Evolutionary conservation across 2,888 invertebrate species (phyloP).

Genomic region (Drosophila lutescens): DNA sequence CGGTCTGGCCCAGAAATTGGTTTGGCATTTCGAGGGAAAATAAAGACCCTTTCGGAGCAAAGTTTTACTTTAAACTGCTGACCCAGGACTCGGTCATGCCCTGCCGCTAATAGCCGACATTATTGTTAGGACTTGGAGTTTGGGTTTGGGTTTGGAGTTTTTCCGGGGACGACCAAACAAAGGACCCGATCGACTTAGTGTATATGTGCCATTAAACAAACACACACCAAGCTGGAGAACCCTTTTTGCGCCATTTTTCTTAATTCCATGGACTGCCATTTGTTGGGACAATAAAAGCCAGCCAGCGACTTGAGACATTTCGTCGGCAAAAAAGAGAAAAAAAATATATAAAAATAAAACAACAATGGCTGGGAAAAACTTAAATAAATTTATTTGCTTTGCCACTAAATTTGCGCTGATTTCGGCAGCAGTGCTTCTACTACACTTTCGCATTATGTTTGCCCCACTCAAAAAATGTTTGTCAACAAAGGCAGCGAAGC

Average conservation of each 20-base stretch:
- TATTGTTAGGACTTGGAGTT: slow-evolving; percentile 43
- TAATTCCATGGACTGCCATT: slow-evolving; percentile 62
- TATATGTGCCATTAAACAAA: slow-evolving; percentile 77
- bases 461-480: slow-evolving; percentile 69
- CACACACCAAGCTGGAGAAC: slow-evolving; percentile 62
- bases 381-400: slow-evolving; percentile 76
- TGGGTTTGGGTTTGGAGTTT: neutral
- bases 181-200: slow-evolving; percentile 71
- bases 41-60: slow-evolving; percentile 41
- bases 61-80: slow-evolving; percentile 56
- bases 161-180: slow-evolving; percentile 19
- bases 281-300: slow-evolving; percentile 64
- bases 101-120: slow-evolving; percentile 64
- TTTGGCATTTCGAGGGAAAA: slow-evolving; percentile 57
- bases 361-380: slow-evolving; percentile 58
- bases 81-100: slow-evolving; percentile 42
- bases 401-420: slow-evolving; percentile 78
- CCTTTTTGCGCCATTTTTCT: slow-evolving; percentile 76
- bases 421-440: slow-evolving; percentile 45
- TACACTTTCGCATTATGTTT: slow-evolving; percentile 56
- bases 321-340: slow-evolving; percentile 19
- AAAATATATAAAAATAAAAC: slow-evolving; percentile 13
- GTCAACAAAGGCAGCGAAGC: slow-evolving; percentile 77
- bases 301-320: slow-evolving; percentile 70
- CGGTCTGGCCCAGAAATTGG: slow-evolving; percentile 41